A percentile compares a stretch with the other conserved stretches of the same genome.
phyloP scores from a whole-genome alignment of 37 sponge, comb jelly and placozoan genomes.

The Geodia barretti region DNA sequence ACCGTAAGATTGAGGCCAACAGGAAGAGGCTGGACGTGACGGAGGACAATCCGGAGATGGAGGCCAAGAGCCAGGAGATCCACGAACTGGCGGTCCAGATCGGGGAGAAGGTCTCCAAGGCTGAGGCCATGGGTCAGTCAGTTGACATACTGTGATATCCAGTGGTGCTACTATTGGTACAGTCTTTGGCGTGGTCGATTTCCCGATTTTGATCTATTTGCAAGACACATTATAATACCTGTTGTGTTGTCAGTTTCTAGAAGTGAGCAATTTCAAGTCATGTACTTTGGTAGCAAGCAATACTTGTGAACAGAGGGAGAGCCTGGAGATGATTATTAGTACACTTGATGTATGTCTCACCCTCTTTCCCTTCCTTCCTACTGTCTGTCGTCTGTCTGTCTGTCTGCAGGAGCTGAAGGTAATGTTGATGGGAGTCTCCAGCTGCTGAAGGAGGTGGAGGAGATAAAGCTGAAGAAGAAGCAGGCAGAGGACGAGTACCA shows the following conservation, averaged over 20 bases:
- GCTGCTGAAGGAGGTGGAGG: constrained; percentile 87
- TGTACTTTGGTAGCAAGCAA: not conserved
- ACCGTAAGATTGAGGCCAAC: constrained; percentile 85
- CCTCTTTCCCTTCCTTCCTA: too few relatives aligned
- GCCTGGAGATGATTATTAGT: too few relatives aligned
- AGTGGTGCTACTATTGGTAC: too few relatives aligned
- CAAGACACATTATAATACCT: too few relatives aligned
- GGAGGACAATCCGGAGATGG: constrained; percentile 83
- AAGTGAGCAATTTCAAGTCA: not conserved
- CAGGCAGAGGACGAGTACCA: constrained; percentile 92
- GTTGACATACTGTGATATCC: too few relatives aligned
- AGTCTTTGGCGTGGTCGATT: too few relatives aligned
- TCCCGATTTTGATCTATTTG: too few relatives aligned
- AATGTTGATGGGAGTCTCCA: constrained; percentile 94
- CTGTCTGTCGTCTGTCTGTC: not conserved
- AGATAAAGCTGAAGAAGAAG: constrained; percentile 85
- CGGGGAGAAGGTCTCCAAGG: constrained; percentile 95
- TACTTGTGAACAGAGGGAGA: too few relatives aligned
- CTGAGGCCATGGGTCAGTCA: constrained; percentile 88
- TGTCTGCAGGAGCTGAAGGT: constrained; percentile 78
- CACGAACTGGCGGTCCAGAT: constrained; percentile 90
- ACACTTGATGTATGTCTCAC: too few relatives aligned
- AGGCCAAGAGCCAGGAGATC: constrained; percentile 84
- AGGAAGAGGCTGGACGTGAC: constrained; percentile 84
- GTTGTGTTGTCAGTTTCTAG: too few relatives aligned